phyloP scores from a whole-genome alignment of 2,797 vertebrate genomes.

The Notolabrus celidotus region DNA sequence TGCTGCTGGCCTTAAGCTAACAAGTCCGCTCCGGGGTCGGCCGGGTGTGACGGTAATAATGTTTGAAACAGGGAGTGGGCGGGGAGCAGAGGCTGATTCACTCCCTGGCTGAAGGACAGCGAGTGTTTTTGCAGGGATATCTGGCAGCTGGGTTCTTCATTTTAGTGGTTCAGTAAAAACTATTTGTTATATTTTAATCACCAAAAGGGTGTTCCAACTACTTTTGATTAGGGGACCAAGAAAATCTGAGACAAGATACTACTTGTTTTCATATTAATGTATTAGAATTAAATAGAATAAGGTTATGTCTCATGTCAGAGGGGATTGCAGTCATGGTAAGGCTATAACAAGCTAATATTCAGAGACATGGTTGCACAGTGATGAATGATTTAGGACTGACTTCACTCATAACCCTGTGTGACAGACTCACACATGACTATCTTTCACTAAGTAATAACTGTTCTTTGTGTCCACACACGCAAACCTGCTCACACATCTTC shows the following conservation, averaged over 20 bases:
- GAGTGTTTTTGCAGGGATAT: neutral
- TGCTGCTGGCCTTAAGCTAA: constrained; percentile 18
- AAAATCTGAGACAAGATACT: too few relatives aligned
- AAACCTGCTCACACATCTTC: too few relatives aligned
- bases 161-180: neutral
- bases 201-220: neutral
- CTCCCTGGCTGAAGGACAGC: neutral
- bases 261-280: too few relatives aligned
- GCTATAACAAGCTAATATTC: neutral
- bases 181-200: neutral
- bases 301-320: too few relatives aligned
- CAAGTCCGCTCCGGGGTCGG: constrained; percentile 6
- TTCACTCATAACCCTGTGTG: constrained; percentile 31
- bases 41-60: constrained; percentile 26
- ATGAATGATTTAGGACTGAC: neutral
- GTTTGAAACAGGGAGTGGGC: constrained; percentile 3
- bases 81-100: constrained; percentile 4
- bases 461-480: too few relatives aligned
- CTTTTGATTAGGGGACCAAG: too few relatives aligned
- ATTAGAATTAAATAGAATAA: too few relatives aligned
- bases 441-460: too few relatives aligned
- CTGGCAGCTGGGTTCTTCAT: neutral
- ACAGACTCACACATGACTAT: constrained; percentile 8
- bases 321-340: too few relatives aligned
- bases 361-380: neutral